Conservation (phyloP, 1,140 invertebrate genomes). For the Formica exsecta region DNA sequence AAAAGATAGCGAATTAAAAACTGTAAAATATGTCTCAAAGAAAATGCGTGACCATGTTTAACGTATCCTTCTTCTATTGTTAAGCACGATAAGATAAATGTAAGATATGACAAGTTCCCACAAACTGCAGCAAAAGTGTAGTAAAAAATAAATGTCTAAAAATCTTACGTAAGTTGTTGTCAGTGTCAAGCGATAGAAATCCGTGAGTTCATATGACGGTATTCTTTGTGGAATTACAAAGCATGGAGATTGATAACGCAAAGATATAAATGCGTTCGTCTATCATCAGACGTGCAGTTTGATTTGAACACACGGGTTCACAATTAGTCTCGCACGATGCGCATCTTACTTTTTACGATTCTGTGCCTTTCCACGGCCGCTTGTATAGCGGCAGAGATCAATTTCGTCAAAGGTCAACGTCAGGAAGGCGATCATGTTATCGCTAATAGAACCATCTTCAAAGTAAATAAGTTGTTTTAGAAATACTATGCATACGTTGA, state of each 20-base stretch:
- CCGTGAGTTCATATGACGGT: slow-evolving; percentile 9
- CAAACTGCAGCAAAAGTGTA: background rate
- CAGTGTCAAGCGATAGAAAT: slow-evolving; percentile 25
- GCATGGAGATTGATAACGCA: slow-evolving; percentile 52
- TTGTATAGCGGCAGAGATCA: slow-evolving; percentile 32
- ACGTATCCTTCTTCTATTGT: background rate
- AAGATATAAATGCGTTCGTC: slow-evolving; percentile 62
- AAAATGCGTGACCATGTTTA: background rate
- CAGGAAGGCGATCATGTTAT: slow-evolving; percentile 55
- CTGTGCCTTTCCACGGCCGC: slow-evolving; percentile 63
- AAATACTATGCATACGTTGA: background rate
- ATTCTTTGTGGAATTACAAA: slow-evolving; percentile 15
- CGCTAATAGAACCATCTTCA: slow-evolving; percentile 5
- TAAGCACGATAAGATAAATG: background rate
- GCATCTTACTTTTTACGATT: slow-evolving; percentile 36
- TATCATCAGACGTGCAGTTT: background rate
- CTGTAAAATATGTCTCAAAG: background rate
- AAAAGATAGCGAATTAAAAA: background rate
- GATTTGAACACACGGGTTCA: background rate
- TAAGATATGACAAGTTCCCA: background rate
- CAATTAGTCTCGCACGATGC: slow-evolving; percentile 35
- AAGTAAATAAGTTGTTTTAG: slow-evolving; percentile 41
- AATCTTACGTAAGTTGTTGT: slow-evolving; percentile 68
- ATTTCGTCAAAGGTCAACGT: slow-evolving; percentile 64
- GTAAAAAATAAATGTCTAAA: slow-evolving; percentile 21